A percentile compares a stretch with the other conserved stretches of the same genome.
Conservation (phyloP, 2,113 vertebrate species). For the Ophiodon elongatus region DNA sequence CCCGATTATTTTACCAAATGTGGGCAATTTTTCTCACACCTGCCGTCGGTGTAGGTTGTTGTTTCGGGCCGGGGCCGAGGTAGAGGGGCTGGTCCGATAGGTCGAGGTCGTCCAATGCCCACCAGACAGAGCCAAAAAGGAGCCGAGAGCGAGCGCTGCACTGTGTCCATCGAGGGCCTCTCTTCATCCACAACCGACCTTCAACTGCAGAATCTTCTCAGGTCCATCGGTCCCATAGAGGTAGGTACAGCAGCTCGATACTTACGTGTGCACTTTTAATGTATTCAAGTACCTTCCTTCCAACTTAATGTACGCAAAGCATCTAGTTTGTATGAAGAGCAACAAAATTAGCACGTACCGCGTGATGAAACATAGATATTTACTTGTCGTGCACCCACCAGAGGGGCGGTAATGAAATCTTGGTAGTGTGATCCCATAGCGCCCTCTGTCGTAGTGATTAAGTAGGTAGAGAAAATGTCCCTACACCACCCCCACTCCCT, state of each 20-base stretch:
- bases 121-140: conserved; percentile 89
- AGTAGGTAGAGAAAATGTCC: conserved; percentile 2
- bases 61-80: conserved; percentile 91
- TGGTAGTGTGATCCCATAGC: conserved; percentile 47
- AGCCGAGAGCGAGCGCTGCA: conserved; percentile 87
- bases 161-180: conserved; percentile 96
- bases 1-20: conserved; percentile 10
- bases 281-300: not conserved
- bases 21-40: conserved; percentile 57
- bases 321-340: not conserved
- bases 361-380: not conserved
- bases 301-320: not conserved
- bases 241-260: conserved; percentile 75
- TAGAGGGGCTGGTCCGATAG: conserved; percentile 83
- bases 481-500: conserved; percentile 58
- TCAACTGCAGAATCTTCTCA: conserved; percentile 94
- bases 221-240: conserved; percentile 97
- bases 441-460: conserved; percentile 63
- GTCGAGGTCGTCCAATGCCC: conserved; percentile 87
- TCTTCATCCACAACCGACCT: conserved; percentile 94
- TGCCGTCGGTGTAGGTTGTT: conserved; percentile 85
- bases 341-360: not conserved
- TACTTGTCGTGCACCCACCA: not conserved
- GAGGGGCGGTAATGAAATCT: not conserved
- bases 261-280: not conserved